Base-by-base conservation (phyloP, 2,888 invertebrate species). In the Iphiclides podalirius region DNA sequence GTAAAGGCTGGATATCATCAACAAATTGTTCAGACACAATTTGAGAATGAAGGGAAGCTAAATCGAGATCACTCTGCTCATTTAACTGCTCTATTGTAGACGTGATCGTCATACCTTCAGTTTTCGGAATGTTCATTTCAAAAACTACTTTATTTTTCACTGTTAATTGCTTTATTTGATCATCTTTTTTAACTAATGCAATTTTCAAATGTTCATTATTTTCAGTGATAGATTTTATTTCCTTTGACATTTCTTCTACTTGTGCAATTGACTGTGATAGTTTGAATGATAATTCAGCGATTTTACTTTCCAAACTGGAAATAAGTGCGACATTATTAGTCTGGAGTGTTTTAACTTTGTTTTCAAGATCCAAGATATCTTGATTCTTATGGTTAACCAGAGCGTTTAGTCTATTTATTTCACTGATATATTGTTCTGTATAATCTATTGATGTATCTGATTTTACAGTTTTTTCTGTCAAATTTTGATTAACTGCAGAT, bases 371-470 rank as follows among this genome's bases (percentile, higher is more conserved):
- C 23, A 74, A 70, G 45, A 91, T 84, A 58, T 90, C 83, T 23
- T 82, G 66, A 61, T 89, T 90, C 67, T 90, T 90, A 48, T 73
- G 82, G 26, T 80, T 80, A 1, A 92, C 63, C 26, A 89, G 57
- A 44, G 89, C 82, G 45, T 90, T 89, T 0, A 92, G 69, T 31
- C 87, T 89, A 59, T 91, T 91, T 60, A 92, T 91, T 75, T 92
- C 92, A 58, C 70, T 86, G 55, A 88, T 74, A 55, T 86, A 88
- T 55, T 87, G 87, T 49, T 87, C 87, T 4, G 88, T 87, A 59
- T 86, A 88, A 66, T 88, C 87, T 7, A 90, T 73, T 1, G 63
- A 13, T 39, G 55, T 44, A 34, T 35, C 47, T 34, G 66, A 61
- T 36, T 73, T 64, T 54, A 58, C 63, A 31, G 63, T 59, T 55